These are phyloP conservation scores for Celastrina argiolus DNA, from an alignment of 2,888 invertebrate genomes.

Conservation along the genomic window DNA sequence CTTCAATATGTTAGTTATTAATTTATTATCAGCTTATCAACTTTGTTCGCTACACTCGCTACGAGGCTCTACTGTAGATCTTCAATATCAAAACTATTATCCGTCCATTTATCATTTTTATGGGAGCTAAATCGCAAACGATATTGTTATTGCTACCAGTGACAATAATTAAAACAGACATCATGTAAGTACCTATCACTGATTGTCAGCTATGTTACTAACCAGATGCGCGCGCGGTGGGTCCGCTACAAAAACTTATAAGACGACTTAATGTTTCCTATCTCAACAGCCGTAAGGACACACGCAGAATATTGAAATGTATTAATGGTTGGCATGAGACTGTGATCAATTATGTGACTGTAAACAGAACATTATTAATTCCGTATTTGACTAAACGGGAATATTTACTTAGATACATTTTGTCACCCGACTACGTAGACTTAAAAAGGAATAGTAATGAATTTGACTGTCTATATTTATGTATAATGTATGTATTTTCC, in stretches of 20 bases:
- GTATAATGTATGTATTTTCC: no score
- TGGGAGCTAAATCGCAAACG: slow-evolving; percentile 10
- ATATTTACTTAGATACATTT: no score
- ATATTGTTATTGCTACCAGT: slow-evolving; percentile 17
- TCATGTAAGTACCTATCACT: slow-evolving; percentile 49
- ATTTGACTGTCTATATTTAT: no score
- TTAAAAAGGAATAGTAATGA: no score
- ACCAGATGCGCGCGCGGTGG: slow-evolving; percentile 71
- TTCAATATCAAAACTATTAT: neutral
- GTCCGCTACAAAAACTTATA: slow-evolving; percentile 54
- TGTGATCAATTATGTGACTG: neutral
- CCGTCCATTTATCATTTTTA: neutral
- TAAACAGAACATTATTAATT: no score
- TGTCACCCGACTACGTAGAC: no score
- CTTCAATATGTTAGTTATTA: no score
- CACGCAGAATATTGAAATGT: neutral
- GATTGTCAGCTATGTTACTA: slow-evolving; percentile 72
- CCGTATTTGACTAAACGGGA: no score
- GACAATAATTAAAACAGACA: slow-evolving; percentile 24
- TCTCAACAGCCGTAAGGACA: slow-evolving; percentile 19
- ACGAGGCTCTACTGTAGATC: neutral
- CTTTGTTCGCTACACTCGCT: neutral
- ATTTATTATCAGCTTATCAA: no score
- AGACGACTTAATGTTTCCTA: slow-evolving; percentile 30
- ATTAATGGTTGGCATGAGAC: neutral